Evolutionary conservation across 2,113 vertebrate species (phyloP), one percentile per base, ranked within the genome.

Genomic region (Ageneiosus marmoratus): DNA sequence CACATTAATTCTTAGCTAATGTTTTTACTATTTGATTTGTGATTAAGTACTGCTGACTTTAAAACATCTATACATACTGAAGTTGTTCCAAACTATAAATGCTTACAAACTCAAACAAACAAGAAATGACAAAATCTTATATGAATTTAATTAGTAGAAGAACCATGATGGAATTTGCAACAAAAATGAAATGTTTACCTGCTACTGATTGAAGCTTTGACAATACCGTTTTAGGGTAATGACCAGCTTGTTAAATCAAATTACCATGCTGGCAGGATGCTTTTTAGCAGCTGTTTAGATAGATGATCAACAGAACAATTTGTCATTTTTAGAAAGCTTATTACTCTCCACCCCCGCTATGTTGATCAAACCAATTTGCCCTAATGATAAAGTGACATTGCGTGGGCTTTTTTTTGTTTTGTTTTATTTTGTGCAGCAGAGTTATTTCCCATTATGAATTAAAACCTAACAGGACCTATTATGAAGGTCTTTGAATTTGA

Each of bases 271-370:
- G 88, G 86, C 79, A 83, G 79, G 32, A 67, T 16, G 84, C 85
- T 88, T 84, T 86, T 87, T 77, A 83, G 70, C 85, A 87, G 87
- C 85, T 82, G 79, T 84, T 87, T 53, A 75, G 80, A 84, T 82
- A 74, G 50, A 79, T 79, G 75, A 84, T 84, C 83, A 84, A 79
- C 72, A 44, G 75, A 78, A 75, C 58, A 82, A 82, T 87, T 79
- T 75, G 79, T 84, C 56, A 82, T 84, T 72, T 87, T 84, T 77
- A 74, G 79, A 78, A 63, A 82, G 77, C 76, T 67, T 79, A 72
- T 78, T 87, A 77, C 37, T 84, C 48, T 78, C 75, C 27, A 29
- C 75, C 79, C 58, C 50, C 58, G 24, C 79, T 82, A 74, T 67
- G 65, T 53, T 77, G 77, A 73, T 27, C 65, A 27, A 51, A 82